A percentile compares a stretch with the other conserved stretches of the same genome.
Evolutionary conservation across 2,797 vertebrate genomes (phyloP).

Genomic region (Aulostomus chinensis): DNA sequence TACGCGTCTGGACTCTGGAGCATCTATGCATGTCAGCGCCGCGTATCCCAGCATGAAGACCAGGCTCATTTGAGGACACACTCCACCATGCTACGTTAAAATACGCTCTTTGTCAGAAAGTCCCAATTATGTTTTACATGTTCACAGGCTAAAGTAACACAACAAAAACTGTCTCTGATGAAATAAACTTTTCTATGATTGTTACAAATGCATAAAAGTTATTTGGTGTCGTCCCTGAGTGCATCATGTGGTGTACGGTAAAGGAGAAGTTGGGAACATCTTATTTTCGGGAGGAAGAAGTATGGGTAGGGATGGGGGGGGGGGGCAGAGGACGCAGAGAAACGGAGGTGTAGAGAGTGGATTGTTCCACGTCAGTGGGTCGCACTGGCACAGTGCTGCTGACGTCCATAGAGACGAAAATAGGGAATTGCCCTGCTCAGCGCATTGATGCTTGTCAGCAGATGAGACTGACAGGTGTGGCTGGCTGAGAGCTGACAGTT

Average conservation of each 20-base stretch:
- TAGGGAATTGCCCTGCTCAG: conserved; percentile 57
- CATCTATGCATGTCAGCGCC: background rate
- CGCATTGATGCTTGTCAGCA: conserved; percentile 50
- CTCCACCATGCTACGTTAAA: too few species aligned
- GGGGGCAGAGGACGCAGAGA: background rate
- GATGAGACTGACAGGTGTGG: conserved; percentile 59
- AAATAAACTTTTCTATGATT: conserved; percentile 2
- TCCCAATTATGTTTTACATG: too few species aligned
- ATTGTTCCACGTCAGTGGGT: conserved; percentile 67
- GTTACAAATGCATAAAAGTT: conserved; percentile 8
- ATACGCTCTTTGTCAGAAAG: too few species aligned
- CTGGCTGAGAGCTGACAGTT: conserved; percentile 33
- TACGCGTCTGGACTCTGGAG: too few species aligned
- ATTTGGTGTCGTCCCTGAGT: conserved; percentile 5
- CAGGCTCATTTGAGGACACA: too few species aligned
- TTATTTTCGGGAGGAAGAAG: conserved; percentile 32
- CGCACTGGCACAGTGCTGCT: conserved; percentile 49
- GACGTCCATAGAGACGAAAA: conserved; percentile 68
- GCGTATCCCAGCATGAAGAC: too few species aligned
- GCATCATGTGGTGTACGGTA: background rate
- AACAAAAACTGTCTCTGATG: background rate
- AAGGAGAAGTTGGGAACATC: conserved; percentile 27
- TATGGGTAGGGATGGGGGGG: background rate
- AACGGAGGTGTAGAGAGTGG: conserved; percentile 36
- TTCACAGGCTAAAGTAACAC: too few species aligned